A percentile compares a stretch with the other conserved stretches of the same genome.
Evolutionary conservation across 2,113 vertebrate genomes (phyloP).

Genomic region (Aramus guarauna): DNA sequence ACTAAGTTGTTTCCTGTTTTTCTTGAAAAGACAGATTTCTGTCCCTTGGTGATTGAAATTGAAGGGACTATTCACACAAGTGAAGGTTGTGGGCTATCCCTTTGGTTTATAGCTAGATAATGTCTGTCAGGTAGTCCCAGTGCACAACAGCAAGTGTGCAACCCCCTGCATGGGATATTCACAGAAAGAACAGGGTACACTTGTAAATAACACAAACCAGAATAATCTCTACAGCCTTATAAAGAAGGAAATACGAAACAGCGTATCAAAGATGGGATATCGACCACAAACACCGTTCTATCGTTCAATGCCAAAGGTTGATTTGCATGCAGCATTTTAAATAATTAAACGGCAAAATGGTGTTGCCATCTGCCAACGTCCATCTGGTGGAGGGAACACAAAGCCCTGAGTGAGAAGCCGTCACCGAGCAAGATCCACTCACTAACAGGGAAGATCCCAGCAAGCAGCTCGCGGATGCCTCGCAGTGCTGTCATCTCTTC

Average conservation of each 20-base stretch:
- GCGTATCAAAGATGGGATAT: background rate
- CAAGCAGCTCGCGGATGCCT: background rate
- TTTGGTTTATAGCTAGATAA: background rate
- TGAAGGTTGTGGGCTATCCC: background rate
- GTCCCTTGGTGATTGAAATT: background rate
- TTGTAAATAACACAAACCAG: background rate
- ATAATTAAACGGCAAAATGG: constrained; percentile 46
- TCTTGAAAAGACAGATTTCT: background rate
- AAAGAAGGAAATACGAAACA: background rate
- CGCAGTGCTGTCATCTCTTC: background rate
- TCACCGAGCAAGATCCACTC: background rate
- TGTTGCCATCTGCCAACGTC: constrained; percentile 50
- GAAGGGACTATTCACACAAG: background rate
- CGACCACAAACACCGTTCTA: background rate
- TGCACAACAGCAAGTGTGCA: background rate
- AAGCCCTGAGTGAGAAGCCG: background rate
- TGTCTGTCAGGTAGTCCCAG: background rate
- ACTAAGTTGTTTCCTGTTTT: background rate
- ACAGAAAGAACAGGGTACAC: background rate
- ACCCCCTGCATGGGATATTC: background rate
- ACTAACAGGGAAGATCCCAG: background rate
- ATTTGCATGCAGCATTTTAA: constrained; percentile 32
- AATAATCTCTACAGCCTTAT: background rate
- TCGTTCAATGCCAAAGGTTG: constrained; percentile 10
- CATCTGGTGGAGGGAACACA: constrained; percentile 41